phyloP scores from a whole-genome alignment of 2,797 vertebrate genomes.

The Huso huso region DNA sequence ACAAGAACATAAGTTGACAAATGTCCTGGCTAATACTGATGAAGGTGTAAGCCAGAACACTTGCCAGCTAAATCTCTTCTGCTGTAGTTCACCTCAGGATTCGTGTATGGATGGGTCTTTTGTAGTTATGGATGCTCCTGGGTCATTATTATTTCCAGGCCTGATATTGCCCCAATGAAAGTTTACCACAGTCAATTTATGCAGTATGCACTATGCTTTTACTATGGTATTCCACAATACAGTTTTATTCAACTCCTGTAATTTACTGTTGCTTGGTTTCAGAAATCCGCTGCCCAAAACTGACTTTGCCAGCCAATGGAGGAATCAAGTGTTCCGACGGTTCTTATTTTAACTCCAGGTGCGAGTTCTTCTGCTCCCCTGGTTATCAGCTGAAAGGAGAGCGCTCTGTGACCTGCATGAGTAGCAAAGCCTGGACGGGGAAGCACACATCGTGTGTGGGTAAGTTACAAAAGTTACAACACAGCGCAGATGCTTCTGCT shows the following conservation, averaged over 20 bases:
- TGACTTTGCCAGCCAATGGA: conserved; percentile 77
- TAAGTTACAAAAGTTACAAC: conserved; percentile 49
- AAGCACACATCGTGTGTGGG: conserved; percentile 73
- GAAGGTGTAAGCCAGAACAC: no score
- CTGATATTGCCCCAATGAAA: no score
- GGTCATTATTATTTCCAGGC: no score
- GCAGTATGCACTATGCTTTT: no score
- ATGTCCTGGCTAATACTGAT: no score
- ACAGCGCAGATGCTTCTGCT: background rate
- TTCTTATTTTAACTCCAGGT: conserved; percentile 89
- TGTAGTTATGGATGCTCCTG: no score
- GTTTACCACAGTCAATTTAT: no score
- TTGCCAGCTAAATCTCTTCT: no score
- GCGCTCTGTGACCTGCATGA: conserved; percentile 70
- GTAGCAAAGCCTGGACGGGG: conserved; percentile 79
- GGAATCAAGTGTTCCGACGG: conserved; percentile 91
- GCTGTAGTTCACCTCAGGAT: no score
- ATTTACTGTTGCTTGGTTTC: conserved; percentile 20
- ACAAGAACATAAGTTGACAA: no score
- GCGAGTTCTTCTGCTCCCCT: conserved; percentile 85
- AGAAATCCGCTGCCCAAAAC: conserved; percentile 84
- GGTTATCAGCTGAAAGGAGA: conserved; percentile 85
- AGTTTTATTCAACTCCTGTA: background rate
- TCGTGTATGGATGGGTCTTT: no score
- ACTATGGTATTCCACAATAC: no score